These are phyloP conservation scores for Anisognathus igniventris DNA, from an alignment of 2,797 vertebrate genomes.

Conservation along the genomic window DNA sequence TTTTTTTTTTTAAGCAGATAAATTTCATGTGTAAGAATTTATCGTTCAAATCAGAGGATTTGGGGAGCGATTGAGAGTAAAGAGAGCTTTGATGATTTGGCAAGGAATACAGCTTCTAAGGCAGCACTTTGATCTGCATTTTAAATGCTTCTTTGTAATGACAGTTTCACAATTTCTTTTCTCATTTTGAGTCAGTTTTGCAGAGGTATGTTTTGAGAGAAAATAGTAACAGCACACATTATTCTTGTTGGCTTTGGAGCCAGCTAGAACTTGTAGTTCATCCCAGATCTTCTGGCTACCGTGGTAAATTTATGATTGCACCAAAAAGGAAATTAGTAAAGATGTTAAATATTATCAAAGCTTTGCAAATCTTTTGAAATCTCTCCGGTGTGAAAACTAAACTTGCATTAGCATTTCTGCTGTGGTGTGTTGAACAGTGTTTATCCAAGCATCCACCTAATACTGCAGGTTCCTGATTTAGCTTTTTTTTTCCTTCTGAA, in stretches of 20 bases:
- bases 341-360: constrained; percentile 60
- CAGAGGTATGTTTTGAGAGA: constrained; percentile 60
- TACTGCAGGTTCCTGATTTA: neutral
- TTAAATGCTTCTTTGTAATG: constrained; percentile 58
- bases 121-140: constrained; percentile 42
- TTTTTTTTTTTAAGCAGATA: neutral
- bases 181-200: constrained; percentile 53
- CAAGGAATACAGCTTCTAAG: constrained; percentile 11
- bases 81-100: constrained; percentile 48
- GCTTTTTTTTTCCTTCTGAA: neutral
- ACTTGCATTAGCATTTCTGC: constrained; percentile 11
- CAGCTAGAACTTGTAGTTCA: constrained; percentile 59
- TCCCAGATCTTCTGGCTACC: constrained; percentile 52
- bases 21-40: constrained; percentile 3
- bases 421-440: neutral
- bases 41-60: constrained; percentile 24
- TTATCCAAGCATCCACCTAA: neutral
- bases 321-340: constrained; percentile 49
- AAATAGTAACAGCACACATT: constrained; percentile 46
- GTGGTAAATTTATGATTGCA: constrained; percentile 36
- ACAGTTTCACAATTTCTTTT: constrained; percentile 51
- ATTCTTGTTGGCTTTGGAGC: neutral
- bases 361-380: constrained; percentile 48
- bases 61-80: constrained; percentile 38
- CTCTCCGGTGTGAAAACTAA: constrained; percentile 25